phyloP scores from a whole-genome alignment of 2,797 vertebrate genomes.

The Pristis pectinata region DNA sequence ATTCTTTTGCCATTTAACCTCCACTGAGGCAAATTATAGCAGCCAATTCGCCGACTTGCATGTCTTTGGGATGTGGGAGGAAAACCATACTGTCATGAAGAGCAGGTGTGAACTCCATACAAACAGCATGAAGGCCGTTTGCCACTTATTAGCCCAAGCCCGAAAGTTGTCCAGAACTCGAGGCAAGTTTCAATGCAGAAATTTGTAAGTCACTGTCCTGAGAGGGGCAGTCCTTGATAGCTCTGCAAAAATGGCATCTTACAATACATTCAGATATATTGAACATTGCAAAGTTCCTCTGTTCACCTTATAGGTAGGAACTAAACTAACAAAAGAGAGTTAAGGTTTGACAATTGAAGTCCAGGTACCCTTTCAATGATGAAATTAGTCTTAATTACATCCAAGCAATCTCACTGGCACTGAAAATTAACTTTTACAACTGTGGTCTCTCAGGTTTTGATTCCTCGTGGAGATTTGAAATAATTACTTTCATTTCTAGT shows the following conservation, averaged over 20 bases:
- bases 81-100: too few species aligned
- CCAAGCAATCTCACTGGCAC: background rate
- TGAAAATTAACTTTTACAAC: background rate
- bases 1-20: too few species aligned
- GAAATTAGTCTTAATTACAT: background rate
- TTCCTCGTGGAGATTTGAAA: background rate
- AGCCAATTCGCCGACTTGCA: too few species aligned
- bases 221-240: too few species aligned
- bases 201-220: background rate
- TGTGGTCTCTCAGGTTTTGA: background rate
- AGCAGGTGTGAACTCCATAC: too few species aligned
- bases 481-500: background rate
- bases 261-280: background rate
- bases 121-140: too few species aligned
- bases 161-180: background rate
- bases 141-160: too few species aligned
- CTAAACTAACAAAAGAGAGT: background rate
- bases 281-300: background rate
- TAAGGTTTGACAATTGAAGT: background rate
- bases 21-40: too few species aligned
- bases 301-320: background rate
- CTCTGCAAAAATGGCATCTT: background rate
- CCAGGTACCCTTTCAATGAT: background rate
- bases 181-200: background rate
- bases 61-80: too few species aligned